Evolutionary conservation across 2,888 invertebrate species (phyloP).

Genomic region (Amiota mariae): DNA sequence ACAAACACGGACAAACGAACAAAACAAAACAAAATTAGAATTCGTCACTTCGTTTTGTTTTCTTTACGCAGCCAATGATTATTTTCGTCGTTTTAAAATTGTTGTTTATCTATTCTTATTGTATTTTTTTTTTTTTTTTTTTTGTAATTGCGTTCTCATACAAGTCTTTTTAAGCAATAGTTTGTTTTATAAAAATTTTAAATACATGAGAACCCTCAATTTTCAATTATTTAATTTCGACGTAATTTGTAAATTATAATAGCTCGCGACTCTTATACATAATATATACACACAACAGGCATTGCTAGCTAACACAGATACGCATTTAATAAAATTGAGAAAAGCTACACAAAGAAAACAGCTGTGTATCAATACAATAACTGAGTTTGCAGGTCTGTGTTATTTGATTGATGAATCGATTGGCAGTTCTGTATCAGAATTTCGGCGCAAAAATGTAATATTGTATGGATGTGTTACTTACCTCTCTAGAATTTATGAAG

Average conservation of each 20-base stretch:
- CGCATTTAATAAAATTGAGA: conserved; percentile 60
- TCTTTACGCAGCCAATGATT: conserved; percentile 29
- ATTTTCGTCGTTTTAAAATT: conserved; percentile 47
- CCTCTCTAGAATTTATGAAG: too few relatives aligned
- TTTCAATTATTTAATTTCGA: conserved; percentile 40
- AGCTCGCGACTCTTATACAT: conserved; percentile 38
- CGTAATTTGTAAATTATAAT: conserved; percentile 23
- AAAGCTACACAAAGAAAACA: background rate
- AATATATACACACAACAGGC: conserved; percentile 53
- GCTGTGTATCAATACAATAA: background rate
- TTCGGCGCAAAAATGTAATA: too few relatives aligned
- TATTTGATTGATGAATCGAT: too few relatives aligned
- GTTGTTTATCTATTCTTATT: conserved; percentile 42
- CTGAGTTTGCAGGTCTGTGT: background rate
- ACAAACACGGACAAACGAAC: conserved; percentile 46
- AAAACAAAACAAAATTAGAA: conserved; percentile 45
- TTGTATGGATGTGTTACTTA: too few relatives aligned
- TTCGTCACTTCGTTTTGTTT: conserved; percentile 52
- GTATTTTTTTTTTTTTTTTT: background rate
- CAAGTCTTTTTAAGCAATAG: conserved; percentile 2
- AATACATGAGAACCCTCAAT: conserved; percentile 16
- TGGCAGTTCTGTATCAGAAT: too few relatives aligned
- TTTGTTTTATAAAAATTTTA: conserved; percentile 11
- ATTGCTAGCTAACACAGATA: conserved; percentile 63
- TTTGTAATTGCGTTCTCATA: conserved; percentile 25